Percentiles rank a stretch among this genome's conserved stretches.
phyloP scores from a whole-genome alignment of 2,888 invertebrate genomes.

The Eristalinus sepulchralis region DNA sequence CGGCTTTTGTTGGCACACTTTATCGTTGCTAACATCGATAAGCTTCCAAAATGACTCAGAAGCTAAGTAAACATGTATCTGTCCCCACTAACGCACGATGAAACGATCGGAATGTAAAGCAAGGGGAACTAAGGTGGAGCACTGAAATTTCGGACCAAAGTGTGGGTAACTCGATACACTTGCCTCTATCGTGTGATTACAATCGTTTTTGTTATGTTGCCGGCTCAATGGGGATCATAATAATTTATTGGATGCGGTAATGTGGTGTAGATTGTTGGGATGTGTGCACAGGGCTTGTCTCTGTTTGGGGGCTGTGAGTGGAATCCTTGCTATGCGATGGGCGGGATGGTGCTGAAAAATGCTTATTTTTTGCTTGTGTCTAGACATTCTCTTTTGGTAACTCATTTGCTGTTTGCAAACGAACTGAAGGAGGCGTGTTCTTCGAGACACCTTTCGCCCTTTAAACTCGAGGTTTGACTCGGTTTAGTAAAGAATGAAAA shows the following conservation, averaged over 20 bases:
- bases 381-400: no score
- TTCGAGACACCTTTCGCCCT: no score
- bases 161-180: neutral
- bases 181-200: constrained; percentile 5
- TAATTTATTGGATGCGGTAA: constrained; percentile 22
- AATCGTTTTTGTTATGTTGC: constrained; percentile 23
- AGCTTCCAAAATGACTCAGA: neutral
- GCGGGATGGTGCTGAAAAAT: neutral
- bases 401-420: no score
- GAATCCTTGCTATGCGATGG: neutral
- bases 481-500: no score
- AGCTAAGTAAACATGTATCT: neutral
- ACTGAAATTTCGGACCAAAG: neutral
- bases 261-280: neutral
- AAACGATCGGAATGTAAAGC: neutral
- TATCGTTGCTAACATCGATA: constrained; percentile 17
- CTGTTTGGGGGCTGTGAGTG: neutral
- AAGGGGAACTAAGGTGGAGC: neutral
- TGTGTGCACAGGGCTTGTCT: neutral
- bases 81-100: neutral
- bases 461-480: no score
- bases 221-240: constrained; percentile 23
- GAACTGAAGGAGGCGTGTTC: no score
- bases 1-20: neutral
- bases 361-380: neutral